A percentile compares a stretch with the other conserved stretches of the same genome.
Evolutionary conservation across 2,888 invertebrate genomes (phyloP).

Genomic region (Eueremaeus valkanovi): DNA sequence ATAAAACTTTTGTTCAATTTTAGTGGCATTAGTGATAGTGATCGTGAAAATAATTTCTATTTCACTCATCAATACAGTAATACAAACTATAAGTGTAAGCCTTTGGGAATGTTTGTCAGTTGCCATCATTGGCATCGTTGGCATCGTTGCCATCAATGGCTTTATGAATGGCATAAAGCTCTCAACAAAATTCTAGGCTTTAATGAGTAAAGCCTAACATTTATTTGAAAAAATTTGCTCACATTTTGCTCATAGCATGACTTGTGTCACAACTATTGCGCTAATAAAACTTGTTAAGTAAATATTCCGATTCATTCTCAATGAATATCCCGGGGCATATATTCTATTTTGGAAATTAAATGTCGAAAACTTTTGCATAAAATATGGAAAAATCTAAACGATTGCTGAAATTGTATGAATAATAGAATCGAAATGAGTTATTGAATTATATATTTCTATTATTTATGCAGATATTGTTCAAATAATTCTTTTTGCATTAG

Average conservation of each 20-base stretch:
- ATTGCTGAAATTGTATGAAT: too few species aligned
- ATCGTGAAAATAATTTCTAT: background rate
- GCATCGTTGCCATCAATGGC: conserved; percentile 1
- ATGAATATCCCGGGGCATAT: background rate
- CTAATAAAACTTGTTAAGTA: conserved; percentile 14
- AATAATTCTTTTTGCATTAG: too few species aligned
- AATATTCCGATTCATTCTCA: conserved; percentile 2
- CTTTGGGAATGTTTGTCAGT: conserved; percentile 3
- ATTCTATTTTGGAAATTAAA: background rate
- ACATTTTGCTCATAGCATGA: conserved; percentile 4
- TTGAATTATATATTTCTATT: too few species aligned
- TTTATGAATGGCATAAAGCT: conserved; percentile 12
- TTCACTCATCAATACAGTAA: background rate
- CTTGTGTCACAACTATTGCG: conserved; percentile 3
- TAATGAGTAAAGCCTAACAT: conserved; percentile 13
- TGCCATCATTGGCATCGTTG: too few species aligned
- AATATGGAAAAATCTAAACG: too few species aligned
- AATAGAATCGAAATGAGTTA: too few species aligned
- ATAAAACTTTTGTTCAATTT: background rate
- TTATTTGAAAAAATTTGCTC: conserved; percentile 1
- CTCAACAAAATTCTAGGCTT: background rate
- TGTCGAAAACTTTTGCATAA: background rate
- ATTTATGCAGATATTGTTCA: too few species aligned
- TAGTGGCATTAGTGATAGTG: background rate
- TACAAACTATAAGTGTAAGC: background rate